Evolutionary conservation across 2,797 vertebrate genomes (phyloP), one percentile per base, ranked within the genome.

Genomic region (Loris lydekkerianus): DNA sequence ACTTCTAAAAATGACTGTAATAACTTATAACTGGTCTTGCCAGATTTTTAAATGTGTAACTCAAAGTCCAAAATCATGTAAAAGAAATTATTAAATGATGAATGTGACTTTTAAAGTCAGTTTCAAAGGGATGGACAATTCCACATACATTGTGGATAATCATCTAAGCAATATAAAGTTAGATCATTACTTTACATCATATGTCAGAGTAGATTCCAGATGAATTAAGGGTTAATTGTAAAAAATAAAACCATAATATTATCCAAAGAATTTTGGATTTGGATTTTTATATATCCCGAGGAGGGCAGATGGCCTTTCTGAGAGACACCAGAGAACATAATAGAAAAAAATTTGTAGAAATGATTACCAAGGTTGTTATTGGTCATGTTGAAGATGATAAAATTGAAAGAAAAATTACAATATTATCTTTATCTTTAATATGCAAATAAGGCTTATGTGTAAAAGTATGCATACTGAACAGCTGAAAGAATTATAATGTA

Each of bases 351-450:
- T 63, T 37, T 69, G 61, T 86, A 88, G 40, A 86, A 69, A 96
- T 91, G 21, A 82, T 76, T 86, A 86, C 37, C 70, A 80, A 83
- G 23, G 9, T 93, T 86, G 80, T 94, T 83, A 63, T 46, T 10
- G 31, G 40, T 85, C 29, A 81, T 43, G 37, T 77, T 60, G n/a
- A 93, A 37, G 17, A 34, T 84, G 37, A 78, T 56, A 90, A 78
- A 84, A 25, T 21, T 56, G 49, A 90, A 96, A 60, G 23, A 67
- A 89, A 92, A 94, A 72, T 9, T 27, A 34, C 17, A 61, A 85
- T 86, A 37, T 80, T 81, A 83, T 67, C 94, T 88, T 85, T 72
- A 75, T 75, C 60, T 77, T 87, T 90, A 89, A 58, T 77, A 37
- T 92, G 77, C 56, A 73, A 85, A 88, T 60, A 86, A 96, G 29